A percentile compares a stretch with the other conserved stretches of the same genome.
Conservation (phyloP, 1,140 invertebrate species). For the Caerostris darwini region DNA sequence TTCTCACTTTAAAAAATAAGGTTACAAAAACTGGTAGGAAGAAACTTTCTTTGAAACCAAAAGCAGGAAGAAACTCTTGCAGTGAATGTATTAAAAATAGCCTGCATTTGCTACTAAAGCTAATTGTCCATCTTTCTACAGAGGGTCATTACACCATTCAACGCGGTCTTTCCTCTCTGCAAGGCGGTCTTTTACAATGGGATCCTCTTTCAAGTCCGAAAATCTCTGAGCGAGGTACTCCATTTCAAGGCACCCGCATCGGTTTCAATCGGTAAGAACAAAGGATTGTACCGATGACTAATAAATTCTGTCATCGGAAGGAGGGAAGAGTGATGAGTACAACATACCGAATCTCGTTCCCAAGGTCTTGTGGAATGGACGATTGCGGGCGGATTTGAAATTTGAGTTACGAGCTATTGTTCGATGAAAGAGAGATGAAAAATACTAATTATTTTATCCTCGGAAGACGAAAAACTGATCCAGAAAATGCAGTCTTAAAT, state of each 20-base stretch:
- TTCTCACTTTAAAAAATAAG: too few species aligned
- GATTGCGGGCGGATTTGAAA: conserved; percentile 1
- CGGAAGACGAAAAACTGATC: not conserved
- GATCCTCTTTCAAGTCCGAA: not conserved
- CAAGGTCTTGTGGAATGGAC: not conserved
- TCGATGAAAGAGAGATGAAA: not conserved
- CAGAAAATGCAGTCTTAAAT: too few species aligned
- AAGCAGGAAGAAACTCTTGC: too few species aligned
- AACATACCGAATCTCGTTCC: conserved; percentile 10
- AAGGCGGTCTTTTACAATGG: conserved; percentile 1
- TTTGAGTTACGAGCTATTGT: conserved; percentile 1
- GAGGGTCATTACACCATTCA: not conserved
- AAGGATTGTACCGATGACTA: not conserved
- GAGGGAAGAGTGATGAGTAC: not conserved
- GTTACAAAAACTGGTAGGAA: too few species aligned
- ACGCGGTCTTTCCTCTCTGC: not conserved
- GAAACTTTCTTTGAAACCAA: too few species aligned
- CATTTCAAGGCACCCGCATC: not conserved
- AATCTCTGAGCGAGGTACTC: not conserved
- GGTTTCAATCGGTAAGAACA: conserved; percentile 11
- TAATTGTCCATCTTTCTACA: not conserved
- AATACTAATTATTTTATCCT: not conserved
- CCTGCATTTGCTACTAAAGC: not conserved
- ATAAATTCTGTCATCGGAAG: conserved; percentile 22
- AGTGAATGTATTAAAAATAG: not conserved